phyloP scores from a whole-genome alignment of 2,797 vertebrate species.

The Anguilla anguilla region DNA sequence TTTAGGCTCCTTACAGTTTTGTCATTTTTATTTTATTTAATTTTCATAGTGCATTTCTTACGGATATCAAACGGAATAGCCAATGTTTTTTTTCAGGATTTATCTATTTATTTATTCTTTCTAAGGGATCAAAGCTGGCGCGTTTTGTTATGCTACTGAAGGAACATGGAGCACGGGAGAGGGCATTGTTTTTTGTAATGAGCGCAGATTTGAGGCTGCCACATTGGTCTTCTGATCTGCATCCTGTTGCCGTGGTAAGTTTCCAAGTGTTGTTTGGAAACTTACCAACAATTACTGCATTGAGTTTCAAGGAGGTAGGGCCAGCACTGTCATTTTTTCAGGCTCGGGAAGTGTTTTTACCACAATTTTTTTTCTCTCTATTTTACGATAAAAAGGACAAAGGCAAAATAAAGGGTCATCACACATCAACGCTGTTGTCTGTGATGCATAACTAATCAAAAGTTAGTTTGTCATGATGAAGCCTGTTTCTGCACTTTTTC shows the following conservation, averaged over 20 bases:
- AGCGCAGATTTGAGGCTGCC: not conserved
- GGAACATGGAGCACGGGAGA: not conserved
- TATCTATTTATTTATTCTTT: constrained; percentile 10
- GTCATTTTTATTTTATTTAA: not conserved
- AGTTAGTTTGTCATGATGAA: not conserved
- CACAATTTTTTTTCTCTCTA: not conserved
- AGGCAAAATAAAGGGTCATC: not conserved
- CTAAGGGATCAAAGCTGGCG: constrained; percentile 5
- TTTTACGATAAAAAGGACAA: not conserved
- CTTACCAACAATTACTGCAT: not conserved
- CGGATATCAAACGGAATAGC: constrained; percentile 5
- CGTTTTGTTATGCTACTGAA: not conserved
- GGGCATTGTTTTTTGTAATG: not conserved
- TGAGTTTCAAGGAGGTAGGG: not conserved
- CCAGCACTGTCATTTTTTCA: not conserved
- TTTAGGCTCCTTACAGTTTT: not conserved
- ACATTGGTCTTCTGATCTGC: not conserved
- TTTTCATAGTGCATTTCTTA: not conserved
- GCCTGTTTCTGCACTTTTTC: not conserved
- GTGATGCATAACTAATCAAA: not conserved
- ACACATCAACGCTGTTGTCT: not conserved
- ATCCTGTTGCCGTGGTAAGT: not conserved
- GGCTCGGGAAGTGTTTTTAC: not conserved
- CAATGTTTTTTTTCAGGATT: not conserved
- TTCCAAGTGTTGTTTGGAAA: not conserved